A percentile compares a stretch with the other conserved stretches of the same genome.
phyloP scores from a whole-genome alignment of 2,888 invertebrate species.

The Leptarthrus brevirostris region DNA sequence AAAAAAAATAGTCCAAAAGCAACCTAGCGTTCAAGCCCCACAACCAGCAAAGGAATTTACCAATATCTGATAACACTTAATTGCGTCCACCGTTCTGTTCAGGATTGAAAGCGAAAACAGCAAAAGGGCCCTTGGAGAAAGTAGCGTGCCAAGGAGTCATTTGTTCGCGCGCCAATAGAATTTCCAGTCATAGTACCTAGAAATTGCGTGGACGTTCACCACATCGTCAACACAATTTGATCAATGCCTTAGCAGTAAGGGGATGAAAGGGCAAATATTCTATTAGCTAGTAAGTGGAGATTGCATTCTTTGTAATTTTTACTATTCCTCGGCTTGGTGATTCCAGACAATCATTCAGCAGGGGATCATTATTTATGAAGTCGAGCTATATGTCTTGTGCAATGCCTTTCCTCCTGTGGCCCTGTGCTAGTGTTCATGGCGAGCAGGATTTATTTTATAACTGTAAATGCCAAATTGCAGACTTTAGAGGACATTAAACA shows the following conservation, averaged over 20 bases:
- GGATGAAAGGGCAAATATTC: too few species aligned
- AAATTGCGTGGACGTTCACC: too few species aligned
- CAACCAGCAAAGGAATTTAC: background rate
- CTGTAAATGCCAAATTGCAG: slow-evolving; percentile 42
- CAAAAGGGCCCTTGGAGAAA: background rate
- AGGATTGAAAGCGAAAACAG: background rate
- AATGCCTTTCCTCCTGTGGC: slow-evolving; percentile 15
- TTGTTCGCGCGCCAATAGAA: background rate
- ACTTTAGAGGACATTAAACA: slow-evolving; percentile 25
- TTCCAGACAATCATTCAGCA: slow-evolving; percentile 9
- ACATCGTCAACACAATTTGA: too few species aligned
- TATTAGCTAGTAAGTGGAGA: slow-evolving; percentile 11
- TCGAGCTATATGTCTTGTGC: slow-evolving; percentile 3
- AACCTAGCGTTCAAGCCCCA: background rate
- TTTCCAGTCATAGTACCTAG: too few species aligned
- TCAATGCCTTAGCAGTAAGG: too few species aligned
- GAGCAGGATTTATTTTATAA: slow-evolving; percentile 43
- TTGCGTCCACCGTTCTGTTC: background rate
- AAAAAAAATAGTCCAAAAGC: background rate
- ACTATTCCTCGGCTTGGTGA: background rate
- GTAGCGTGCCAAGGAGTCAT: background rate
- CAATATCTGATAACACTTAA: background rate
- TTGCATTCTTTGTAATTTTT: slow-evolving; percentile 2
- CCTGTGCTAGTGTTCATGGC: slow-evolving; percentile 24
- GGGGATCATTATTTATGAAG: slow-evolving; percentile 37